Conservation (phyloP, 2,888 invertebrate genomes). For the Caenorhabditis sp. region DNA sequence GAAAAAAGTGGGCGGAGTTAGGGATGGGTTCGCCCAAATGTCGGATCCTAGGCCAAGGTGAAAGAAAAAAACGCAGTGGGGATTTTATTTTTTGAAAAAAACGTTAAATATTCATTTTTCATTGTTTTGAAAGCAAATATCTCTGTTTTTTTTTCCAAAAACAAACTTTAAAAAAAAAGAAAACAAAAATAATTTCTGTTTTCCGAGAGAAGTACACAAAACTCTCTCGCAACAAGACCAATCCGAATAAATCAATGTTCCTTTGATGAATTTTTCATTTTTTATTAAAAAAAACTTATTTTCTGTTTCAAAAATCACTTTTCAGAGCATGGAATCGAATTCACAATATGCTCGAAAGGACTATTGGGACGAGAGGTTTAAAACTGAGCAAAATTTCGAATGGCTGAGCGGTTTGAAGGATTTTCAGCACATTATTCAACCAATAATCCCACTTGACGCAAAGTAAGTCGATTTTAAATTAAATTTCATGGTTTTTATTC, state of each 20-base stretch:
- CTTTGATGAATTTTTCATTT: neutral
- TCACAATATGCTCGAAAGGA: constrained; percentile 52
- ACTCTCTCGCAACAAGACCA: neutral
- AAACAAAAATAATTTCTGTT: neutral
- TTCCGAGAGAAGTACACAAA: neutral
- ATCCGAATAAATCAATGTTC: neutral
- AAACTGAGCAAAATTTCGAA: constrained; percentile 56
- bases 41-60: too few species aligned
- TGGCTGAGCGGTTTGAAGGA: constrained; percentile 57
- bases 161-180: neutral
- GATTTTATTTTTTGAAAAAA: too few species aligned
- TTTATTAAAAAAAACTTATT: too few species aligned
- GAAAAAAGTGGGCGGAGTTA: too few species aligned
- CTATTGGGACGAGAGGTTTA: constrained; percentile 61
- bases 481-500: too few species aligned
- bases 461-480: neutral
- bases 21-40: too few species aligned
- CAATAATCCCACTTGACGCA: constrained; percentile 24
- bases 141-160: too few species aligned
- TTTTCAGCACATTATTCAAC: constrained; percentile 46
- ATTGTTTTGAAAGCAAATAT: too few species aligned
- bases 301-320: too few species aligned
- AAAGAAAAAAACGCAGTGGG: too few species aligned
- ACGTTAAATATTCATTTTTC: too few species aligned
- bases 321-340: constrained; percentile 47